phyloP scores from a whole-genome alignment of 2,888 invertebrate species.

The Tetranychus piercei region DNA sequence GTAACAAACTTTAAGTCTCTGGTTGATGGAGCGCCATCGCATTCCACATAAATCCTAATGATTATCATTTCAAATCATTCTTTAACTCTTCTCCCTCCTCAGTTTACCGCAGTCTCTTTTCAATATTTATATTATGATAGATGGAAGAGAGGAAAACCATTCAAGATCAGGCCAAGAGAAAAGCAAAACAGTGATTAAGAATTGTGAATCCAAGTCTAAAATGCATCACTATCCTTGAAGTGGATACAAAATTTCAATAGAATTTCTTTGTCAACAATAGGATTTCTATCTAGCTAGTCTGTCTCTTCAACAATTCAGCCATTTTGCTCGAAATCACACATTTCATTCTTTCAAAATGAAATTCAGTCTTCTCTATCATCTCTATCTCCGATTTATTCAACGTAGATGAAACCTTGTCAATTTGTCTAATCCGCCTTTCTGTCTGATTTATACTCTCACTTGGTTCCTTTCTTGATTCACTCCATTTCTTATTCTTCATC shows the following conservation, averaged over 20 bases:
- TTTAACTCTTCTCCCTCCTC: not conserved
- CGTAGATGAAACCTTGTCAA: not conserved
- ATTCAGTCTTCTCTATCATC: not conserved
- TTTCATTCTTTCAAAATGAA: no score
- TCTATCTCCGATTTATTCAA: not conserved
- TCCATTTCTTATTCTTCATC: not conserved
- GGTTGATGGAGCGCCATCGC: not conserved
- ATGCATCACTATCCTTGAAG: not conserved
- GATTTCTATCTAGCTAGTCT: no score
- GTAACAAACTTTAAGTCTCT: not conserved
- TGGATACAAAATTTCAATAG: not conserved
- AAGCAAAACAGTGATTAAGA: no score
- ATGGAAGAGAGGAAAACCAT: no score
- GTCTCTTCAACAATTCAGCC: no score
- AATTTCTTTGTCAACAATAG: not conserved
- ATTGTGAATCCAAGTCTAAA: not conserved
- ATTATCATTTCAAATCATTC: no score
- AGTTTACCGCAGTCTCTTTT: not conserved
- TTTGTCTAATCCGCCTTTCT: not conserved
- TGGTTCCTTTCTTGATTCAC: not conserved
- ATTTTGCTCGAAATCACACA: no score
- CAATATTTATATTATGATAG: not conserved
- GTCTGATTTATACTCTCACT: conserved; percentile 2
- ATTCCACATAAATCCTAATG: no score
- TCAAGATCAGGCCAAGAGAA: no score